A percentile compares a stretch with the other conserved stretches of the same genome.
phyloP scores from a whole-genome alignment of 2,797 vertebrate species.

The Heteromormyrus szaboi region DNA sequence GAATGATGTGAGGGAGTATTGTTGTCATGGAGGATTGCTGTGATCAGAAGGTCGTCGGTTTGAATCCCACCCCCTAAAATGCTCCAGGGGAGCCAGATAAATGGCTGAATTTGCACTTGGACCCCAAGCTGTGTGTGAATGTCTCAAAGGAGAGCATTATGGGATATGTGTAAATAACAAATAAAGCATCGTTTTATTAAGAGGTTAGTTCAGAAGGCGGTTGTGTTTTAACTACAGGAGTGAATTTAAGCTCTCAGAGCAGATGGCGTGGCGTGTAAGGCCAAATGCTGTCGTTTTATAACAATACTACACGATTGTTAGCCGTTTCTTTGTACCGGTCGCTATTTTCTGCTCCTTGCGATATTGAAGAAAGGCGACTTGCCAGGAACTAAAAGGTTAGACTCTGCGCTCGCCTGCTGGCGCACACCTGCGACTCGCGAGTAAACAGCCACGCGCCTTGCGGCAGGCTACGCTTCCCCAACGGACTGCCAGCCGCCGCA shows the following conservation, averaged over 20 bases:
- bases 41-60: not conserved
- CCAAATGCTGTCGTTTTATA: not conserved
- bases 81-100: not conserved
- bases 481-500: slow-evolving; percentile 11
- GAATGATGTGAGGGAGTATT: not conserved
- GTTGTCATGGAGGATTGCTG: not conserved
- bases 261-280: not conserved
- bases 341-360: not conserved
- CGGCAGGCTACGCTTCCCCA: slow-evolving; percentile 4
- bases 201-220: not conserved
- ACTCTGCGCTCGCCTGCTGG: not conserved
- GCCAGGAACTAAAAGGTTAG: slow-evolving; percentile 10
- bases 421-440: not conserved
- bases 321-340: not conserved
- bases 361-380: not conserved
- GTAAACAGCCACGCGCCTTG: not conserved
- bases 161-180: not conserved
- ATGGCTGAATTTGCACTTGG: not conserved
- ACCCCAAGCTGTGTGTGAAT: not conserved
- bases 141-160: not conserved
- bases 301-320: not conserved
- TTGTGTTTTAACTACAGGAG: not conserved
- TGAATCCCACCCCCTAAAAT: not conserved
- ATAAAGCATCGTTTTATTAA: not conserved
- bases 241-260: slow-evolving; percentile 1